These are phyloP conservation scores for Thamnophis sirtalis DNA, from an alignment of 2,113 vertebrate genomes.

Conservation along the genomic window DNA sequence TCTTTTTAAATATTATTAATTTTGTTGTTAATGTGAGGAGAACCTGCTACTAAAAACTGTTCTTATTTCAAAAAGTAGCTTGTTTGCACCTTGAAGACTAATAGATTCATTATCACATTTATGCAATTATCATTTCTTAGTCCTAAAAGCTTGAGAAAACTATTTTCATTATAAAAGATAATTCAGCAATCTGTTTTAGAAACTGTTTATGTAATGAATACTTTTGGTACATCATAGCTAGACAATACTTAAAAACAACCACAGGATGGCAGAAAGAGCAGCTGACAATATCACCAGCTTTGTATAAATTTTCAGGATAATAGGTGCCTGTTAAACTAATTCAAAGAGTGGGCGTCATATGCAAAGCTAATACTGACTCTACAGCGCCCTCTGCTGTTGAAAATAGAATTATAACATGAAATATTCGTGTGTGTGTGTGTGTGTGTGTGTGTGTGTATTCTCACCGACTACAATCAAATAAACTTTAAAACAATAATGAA, in stretches of 20 bases:
- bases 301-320: constrained; percentile 29
- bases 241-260: constrained; percentile 47
- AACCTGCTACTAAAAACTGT: neutral
- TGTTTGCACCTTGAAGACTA: neutral
- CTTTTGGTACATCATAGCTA: neutral
- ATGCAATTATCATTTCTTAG: neutral
- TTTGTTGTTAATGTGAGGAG: neutral
- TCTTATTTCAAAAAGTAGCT: neutral
- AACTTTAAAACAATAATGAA: neutral
- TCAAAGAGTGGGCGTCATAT: neutral
- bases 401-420: neutral
- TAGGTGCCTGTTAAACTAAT: neutral
- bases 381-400: neutral
- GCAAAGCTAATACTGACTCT: neutral
- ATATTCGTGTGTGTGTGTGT: neutral
- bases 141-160: neutral
- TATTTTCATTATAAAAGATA: neutral
- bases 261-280: constrained; percentile 66
- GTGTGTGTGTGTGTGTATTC: no score
- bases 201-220: neutral
- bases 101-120: neutral
- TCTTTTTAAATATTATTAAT: neutral
- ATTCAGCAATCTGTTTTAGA: neutral
- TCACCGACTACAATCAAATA: neutral
- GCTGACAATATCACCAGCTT: constrained; percentile 21